A percentile compares a stretch with the other conserved stretches of the same genome.
These are phyloP conservation scores for Sebastes oblongus DNA, from an alignment of 2,797 vertebrate species.

Conservation along the genomic window DNA sequence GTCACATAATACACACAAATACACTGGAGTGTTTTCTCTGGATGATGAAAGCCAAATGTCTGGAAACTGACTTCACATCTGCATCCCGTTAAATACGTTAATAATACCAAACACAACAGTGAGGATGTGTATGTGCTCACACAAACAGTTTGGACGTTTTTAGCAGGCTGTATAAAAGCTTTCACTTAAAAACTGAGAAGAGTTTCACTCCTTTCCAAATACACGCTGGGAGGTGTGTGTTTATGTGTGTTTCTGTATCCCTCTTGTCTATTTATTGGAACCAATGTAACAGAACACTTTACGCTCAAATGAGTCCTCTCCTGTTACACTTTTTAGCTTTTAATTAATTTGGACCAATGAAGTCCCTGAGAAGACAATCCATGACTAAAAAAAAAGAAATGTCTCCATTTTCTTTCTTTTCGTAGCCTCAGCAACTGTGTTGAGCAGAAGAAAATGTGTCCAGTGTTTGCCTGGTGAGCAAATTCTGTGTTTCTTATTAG, in stretches of 20 bases:
- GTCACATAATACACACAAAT: background rate
- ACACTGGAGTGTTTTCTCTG: constrained; percentile 44
- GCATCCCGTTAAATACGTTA: constrained; percentile 78
- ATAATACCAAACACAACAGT: constrained; percentile 70
- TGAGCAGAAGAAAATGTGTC: background rate
- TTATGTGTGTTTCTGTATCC: constrained; percentile 2
- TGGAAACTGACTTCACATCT: constrained; percentile 80
- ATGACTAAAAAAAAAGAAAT: constrained; percentile 47
- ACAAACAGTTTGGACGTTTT: constrained; percentile 47
- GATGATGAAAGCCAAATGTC: constrained; percentile 67
- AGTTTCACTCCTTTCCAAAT: constrained; percentile 26
- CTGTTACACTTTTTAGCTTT: constrained; percentile 34
- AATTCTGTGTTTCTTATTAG: constrained; percentile 32
- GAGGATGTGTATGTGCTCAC: background rate
- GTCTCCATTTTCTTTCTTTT: constrained; percentile 29
- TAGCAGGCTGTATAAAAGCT: constrained; percentile 48
- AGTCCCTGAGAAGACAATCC: constrained; percentile 29
- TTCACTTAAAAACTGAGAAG: constrained; percentile 37
- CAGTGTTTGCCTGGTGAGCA: background rate
- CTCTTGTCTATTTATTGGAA: constrained; percentile 36
- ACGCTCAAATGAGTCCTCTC: constrained; percentile 12
- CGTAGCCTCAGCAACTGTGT: constrained; percentile 3
- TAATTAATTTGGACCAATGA: constrained; percentile 45
- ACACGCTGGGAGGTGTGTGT: constrained; percentile 10
- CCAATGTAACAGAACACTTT: constrained; percentile 23